phyloP scores from a whole-genome alignment of 2,113 vertebrate genomes.

The Chaetodon auriga region DNA sequence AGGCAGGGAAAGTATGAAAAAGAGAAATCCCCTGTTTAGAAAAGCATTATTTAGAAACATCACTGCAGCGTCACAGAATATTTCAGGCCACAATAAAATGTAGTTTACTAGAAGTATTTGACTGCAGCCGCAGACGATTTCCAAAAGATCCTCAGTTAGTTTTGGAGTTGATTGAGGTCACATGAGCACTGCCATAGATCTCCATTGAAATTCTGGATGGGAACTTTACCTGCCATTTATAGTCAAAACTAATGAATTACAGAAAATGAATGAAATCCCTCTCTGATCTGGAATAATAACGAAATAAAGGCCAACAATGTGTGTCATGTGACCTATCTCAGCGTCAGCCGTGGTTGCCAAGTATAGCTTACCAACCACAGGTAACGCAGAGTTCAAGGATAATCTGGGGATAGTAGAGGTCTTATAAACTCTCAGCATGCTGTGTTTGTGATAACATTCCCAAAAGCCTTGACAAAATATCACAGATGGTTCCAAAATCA shows the following conservation, averaged over 20 bases:
- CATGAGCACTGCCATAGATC: constrained; percentile 16
- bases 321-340: constrained; percentile 50
- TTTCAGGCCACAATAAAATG: constrained; percentile 12
- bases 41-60: constrained; percentile 35
- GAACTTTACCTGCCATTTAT: constrained; percentile 58
- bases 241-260: constrained; percentile 63
- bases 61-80: not conserved
- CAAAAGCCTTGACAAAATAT: constrained; percentile 69
- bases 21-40: constrained; percentile 32
- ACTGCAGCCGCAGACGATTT: constrained; percentile 17
- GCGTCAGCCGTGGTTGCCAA: constrained; percentile 25
- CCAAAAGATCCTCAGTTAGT: constrained; percentile 29
- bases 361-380: constrained; percentile 49
- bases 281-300: constrained; percentile 65
- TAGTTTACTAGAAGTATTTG: not conserved
- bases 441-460: constrained; percentile 72
- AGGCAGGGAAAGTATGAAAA: constrained; percentile 15
- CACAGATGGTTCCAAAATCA: constrained; percentile 45
- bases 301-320: constrained; percentile 44
- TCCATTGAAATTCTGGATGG: constrained; percentile 26
- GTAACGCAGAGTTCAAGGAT: constrained; percentile 73
- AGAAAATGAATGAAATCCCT: constrained; percentile 55
- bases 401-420: constrained; percentile 64
- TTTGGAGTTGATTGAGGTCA: constrained; percentile 33
- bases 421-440: constrained; percentile 53